A percentile compares a stretch with the other conserved stretches of the same genome.
Conservation (phyloP, 2,797 vertebrate genomes). For the Rhinophrynus dorsalis region DNA sequence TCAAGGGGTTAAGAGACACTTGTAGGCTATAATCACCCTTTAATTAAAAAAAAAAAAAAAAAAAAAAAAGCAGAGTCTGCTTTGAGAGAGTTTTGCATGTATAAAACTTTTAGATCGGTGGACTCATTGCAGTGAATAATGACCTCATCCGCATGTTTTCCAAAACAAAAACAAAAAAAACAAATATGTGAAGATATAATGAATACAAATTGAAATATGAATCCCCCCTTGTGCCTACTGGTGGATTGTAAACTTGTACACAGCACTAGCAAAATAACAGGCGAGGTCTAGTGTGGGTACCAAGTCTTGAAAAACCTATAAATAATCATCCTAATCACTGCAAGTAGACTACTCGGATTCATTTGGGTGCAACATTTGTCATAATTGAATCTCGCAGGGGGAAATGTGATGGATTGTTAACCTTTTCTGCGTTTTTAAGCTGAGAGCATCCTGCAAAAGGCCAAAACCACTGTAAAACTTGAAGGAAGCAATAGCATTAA, state of each 20-base stretch:
- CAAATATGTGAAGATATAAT: conserved; percentile 31
- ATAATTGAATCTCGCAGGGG: conserved; percentile 36
- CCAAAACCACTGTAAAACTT: conserved; percentile 42
- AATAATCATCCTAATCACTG: conserved; percentile 39
- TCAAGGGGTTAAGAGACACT: too few relatives aligned
- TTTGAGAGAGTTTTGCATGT: neutral
- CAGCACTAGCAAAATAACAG: conserved; percentile 9
- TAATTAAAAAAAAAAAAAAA: too few relatives aligned
- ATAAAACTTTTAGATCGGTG: conserved; percentile 10
- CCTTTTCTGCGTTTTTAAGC: conserved; percentile 38
- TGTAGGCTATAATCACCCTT: too few relatives aligned
- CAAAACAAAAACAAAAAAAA: neutral
- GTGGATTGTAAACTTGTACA: conserved; percentile 14
- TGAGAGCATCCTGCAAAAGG: conserved; percentile 37
- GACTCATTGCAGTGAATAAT: conserved; percentile 10
- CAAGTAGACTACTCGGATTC: conserved; percentile 36
- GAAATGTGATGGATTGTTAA: conserved; percentile 35
- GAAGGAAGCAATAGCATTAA: conserved; percentile 46
- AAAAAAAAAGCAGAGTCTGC: too few relatives aligned
- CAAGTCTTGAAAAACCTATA: conserved; percentile 33
- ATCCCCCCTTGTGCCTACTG: conserved; percentile 26
- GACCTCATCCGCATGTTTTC: conserved; percentile 21
- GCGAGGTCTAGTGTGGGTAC: conserved; percentile 6
- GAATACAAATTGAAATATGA: conserved; percentile 40
- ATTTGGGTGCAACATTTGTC: conserved; percentile 42